These are phyloP conservation scores for Pimephales promelas DNA, from an alignment of 2,113 vertebrate genomes.

Conservation along the genomic window DNA sequence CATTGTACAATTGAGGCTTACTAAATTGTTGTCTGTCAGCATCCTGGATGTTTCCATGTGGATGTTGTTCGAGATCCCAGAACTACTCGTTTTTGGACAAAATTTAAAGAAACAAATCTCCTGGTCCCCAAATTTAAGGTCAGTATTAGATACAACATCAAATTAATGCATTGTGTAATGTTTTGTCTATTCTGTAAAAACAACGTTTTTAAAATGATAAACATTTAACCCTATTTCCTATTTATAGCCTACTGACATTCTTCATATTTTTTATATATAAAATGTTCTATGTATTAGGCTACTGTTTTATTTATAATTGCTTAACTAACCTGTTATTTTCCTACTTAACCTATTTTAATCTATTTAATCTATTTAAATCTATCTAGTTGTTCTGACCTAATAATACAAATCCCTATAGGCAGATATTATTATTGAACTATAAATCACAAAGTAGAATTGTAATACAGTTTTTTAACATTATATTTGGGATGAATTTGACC, in stretches of 20 bases:
- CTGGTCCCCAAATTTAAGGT: constrained; percentile 94
- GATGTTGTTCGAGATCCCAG: constrained; percentile 89
- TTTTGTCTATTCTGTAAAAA: neutral
- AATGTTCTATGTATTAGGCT: too few species aligned
- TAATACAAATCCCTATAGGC: too few species aligned
- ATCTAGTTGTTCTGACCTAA: neutral
- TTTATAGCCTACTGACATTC: neutral
- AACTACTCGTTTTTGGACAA: constrained; percentile 92
- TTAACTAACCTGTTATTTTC: too few species aligned
- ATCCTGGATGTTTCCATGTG: constrained; percentile 88
- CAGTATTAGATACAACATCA: neutral
- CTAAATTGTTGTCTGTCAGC: constrained; percentile 64
- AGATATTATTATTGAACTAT: neutral
- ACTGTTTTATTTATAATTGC: too few species aligned
- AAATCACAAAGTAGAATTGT: neutral
- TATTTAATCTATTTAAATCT: neutral
- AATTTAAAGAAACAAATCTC: constrained; percentile 84
- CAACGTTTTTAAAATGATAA: neutral
- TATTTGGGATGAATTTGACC: neutral
- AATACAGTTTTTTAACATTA: neutral
- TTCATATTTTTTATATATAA: too few species aligned
- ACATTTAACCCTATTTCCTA: neutral
- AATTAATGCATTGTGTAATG: neutral
- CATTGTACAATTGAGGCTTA: neutral
- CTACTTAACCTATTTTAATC: too few species aligned